Base-by-base conservation (phyloP, 2,797 vertebrate species). In the Macropus fuliginosus region DNA sequence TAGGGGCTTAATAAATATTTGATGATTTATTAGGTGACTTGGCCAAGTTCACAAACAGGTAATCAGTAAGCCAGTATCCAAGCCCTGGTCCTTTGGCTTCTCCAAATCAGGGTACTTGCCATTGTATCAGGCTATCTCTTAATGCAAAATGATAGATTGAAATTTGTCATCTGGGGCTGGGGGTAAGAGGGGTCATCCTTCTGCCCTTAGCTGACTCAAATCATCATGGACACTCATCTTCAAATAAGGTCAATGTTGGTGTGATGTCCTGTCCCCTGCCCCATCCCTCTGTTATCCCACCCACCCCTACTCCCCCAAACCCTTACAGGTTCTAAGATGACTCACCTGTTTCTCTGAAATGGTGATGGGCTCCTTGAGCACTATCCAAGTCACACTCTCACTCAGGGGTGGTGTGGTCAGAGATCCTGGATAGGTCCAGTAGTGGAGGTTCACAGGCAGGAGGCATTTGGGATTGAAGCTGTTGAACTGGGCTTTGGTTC, bases 391-490 rank as follows among this genome's bases (percentile, higher is more conserved):
- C 92, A 99, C 99, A 0, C 99, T 99, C 98, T 99, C 99, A 0
- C 99, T 98, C 52, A 99, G 99, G 0, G 99, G 99, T 5, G 99
- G 99, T 0, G 99, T 99, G 93, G 99, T 99, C 98, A 99, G 98
- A 18, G 99, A 99, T 50, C 99, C 99, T 0, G 98, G 99, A 97
- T 99, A 99, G 4, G 99, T 99, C 99, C 99, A 99, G 97, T 99
- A 99, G 97, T 99, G 99, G 94, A 99, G 98, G 98, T 98, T 99
- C 96, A 98, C 98, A 46, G 99, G 99, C 97, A 99, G 98, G 81
- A 99, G 99, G 98, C 99, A 99, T 98, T 99, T 99, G 10, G 99
- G 99, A 96, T 99, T 99, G 99, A 99, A 99, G 97, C 98, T 98
- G 98, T 98, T 99, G 97, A 99, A 99, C 91, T 99, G 98, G 95